Conservation (phyloP, 2,113 vertebrate species). For the Laticauda colubrina region DNA sequence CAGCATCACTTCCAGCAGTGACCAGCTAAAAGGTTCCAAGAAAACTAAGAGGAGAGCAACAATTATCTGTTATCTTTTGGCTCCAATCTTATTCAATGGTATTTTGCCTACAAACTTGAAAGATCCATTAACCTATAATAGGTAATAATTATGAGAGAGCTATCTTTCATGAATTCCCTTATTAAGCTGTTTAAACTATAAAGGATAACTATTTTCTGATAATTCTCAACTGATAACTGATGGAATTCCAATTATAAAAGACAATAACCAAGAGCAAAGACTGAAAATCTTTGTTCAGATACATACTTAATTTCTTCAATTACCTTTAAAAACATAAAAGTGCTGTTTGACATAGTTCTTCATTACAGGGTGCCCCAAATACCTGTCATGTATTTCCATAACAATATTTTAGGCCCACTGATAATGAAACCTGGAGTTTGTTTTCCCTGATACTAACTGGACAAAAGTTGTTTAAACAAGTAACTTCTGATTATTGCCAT, state of each 20-base stretch:
- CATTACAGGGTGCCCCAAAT: neutral
- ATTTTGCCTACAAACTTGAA: neutral
- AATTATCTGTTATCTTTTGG: neutral
- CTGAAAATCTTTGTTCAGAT: neutral
- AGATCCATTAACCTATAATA: neutral
- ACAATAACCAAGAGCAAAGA: neutral
- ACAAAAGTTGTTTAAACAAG: neutral
- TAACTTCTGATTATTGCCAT: neutral
- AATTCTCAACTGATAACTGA: neutral
- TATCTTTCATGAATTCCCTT: neutral
- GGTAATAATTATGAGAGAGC: neutral
- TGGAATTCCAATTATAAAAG: constrained; percentile 1
- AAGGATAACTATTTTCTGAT: neutral
- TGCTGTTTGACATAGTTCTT: neutral
- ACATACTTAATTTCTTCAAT: neutral
- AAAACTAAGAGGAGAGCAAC: neutral
- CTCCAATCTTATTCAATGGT: neutral
- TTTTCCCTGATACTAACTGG: accelerated
- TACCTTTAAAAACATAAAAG: neutral
- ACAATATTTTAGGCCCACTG: neutral
- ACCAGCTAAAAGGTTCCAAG: neutral
- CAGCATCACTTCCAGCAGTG: neutral
- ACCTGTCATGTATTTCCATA: neutral
- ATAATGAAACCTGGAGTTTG: neutral
- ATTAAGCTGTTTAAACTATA: neutral